Base-by-base conservation (phyloP, 2,797 vertebrate species). In the Luscinia megarhynchos region DNA sequence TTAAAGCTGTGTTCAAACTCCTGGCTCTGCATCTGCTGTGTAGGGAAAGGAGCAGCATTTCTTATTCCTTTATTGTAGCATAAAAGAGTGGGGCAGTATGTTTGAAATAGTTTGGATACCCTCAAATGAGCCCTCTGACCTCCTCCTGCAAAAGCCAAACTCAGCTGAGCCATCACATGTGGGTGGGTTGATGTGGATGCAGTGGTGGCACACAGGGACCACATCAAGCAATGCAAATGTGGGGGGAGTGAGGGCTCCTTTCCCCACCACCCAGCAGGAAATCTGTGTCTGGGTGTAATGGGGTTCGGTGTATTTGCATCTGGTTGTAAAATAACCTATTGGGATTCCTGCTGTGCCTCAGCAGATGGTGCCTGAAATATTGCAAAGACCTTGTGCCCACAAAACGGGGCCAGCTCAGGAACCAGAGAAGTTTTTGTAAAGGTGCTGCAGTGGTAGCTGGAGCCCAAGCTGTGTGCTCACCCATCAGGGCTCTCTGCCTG, bases 111-210 rank as follows among this genome's bases (percentile, higher is more conserved):
- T 73, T 88, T 58, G 57, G 48, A 26, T 69, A 73, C 48, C 91
- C 87, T 84, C 3, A 3, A 67, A 80, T 70, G 87, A 92, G 83
- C 82, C 41, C 41, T 72, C 23, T 66, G 53, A 67, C 41, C 58
- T 64, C 34, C 68, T 92, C 21, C 58, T 92, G 46, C 64, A 88
- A 78, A 87, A 87, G 45, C 53, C 46, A 43, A 55, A 51, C 15
- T 20, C 66, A 63, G 17, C 43, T 6, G 38, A 88, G 38, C 30
- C 22, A 12, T 30, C 8, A 5, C 1, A 38, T 38, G 38, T 53
- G 46, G 11, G 12, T 0, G 58, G 50, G 24, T 0, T 30, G 72
- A 50, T 1, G 3, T 0, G 15, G 83, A 30, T 32, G 54, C 38
- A 63, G 43, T 4, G 16, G 73, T 1, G 3, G 34, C 5, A 20